phyloP scores from a whole-genome alignment of 2,888 invertebrate species.

The Tenodera sinensis region DNA sequence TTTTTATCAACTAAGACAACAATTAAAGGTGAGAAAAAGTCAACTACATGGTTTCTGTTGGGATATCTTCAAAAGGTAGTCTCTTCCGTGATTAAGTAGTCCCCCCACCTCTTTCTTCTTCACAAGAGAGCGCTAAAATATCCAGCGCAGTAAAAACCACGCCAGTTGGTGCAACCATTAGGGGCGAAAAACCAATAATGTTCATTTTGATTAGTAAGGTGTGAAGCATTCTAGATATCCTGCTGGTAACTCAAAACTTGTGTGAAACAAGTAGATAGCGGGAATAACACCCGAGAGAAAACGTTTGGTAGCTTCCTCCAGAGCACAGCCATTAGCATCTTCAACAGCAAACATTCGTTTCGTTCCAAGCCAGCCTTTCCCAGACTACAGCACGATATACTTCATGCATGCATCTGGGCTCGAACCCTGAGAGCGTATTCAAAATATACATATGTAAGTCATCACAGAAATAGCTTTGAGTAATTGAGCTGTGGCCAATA shows the following conservation, averaged over 20 bases:
- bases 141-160: not conserved
- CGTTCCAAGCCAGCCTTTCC: no score
- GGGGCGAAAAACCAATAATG: not conserved
- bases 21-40: not conserved
- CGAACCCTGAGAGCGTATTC: no score
- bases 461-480: no score
- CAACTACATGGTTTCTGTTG: not conserved
- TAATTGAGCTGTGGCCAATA: no score
- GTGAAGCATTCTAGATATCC: not conserved
- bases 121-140: not conserved
- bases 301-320: no score
- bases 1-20: not conserved
- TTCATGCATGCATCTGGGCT: no score
- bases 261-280: no score
- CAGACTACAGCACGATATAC: no score
- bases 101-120: not conserved
- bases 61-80: not conserved
- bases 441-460: no score
- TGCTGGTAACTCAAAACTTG: not conserved
- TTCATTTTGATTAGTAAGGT: not conserved
- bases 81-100: not conserved
- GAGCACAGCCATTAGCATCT: no score
- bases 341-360: no score
- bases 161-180: not conserved
- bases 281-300: no score